Percentiles rank a stretch among this genome's conserved stretches.
These are phyloP conservation scores for Palythoa caribaeorum DNA, from an alignment of 92 coral and sea anemone species.

Conservation along the genomic window DNA sequence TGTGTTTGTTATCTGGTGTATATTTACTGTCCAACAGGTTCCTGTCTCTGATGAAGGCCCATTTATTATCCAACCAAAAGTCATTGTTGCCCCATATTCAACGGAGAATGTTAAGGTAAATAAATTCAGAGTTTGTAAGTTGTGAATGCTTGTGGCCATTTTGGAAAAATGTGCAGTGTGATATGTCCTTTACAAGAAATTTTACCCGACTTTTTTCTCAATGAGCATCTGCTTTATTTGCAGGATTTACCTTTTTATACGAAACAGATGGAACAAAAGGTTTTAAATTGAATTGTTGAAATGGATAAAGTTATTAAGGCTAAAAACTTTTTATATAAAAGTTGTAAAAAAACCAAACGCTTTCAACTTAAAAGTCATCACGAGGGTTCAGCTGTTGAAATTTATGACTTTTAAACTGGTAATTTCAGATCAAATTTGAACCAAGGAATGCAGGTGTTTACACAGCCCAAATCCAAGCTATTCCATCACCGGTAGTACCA, in stretches of 20 bases:
- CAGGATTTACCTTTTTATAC: too few species aligned
- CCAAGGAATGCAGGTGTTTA: conserved; percentile 86
- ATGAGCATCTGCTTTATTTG: too few species aligned
- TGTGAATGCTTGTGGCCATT: neutral
- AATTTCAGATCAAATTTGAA: conserved; percentile 82
- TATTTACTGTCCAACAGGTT: conserved; percentile 57
- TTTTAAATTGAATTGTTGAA: too few species aligned
- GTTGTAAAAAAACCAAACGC: too few species aligned
- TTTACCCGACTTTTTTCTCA: neutral
- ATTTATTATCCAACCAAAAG: conserved; percentile 79
- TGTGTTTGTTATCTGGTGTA: neutral
- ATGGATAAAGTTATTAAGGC: too few species aligned
- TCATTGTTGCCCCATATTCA: conserved; percentile 87
- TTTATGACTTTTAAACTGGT: neutral
- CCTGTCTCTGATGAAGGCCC: conserved; percentile 75
- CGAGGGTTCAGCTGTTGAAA: too few species aligned
- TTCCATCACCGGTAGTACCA: conserved; percentile 86
- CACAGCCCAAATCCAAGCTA: conserved; percentile 86
- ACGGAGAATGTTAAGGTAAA: conserved; percentile 92
- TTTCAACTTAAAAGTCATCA: too few species aligned
- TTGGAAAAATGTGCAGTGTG: neutral
- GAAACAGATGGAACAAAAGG: too few species aligned
- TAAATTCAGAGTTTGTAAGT: too few species aligned
- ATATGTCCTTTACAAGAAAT: neutral
- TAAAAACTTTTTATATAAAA: too few species aligned